Evolutionary conservation across 37 sponge, comb jelly and placozoan species (phyloP).

Genomic region (Spongilla lacustris): DNA sequence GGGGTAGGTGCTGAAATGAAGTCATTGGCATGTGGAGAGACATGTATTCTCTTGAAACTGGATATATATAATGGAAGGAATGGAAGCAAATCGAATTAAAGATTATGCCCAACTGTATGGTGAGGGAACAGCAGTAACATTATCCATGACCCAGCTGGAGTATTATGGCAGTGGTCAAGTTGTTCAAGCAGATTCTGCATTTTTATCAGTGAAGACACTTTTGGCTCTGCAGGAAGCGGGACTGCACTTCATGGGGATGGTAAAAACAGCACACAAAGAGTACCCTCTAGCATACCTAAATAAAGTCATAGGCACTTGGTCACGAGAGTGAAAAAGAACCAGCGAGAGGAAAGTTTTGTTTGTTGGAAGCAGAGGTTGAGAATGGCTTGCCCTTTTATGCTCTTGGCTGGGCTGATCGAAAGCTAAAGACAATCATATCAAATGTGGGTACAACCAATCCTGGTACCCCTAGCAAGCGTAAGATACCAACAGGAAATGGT

Average conservation of each 20-base stretch:
- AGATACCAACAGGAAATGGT: neutral
- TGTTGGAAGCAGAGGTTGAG: slow-evolving; percentile 1
- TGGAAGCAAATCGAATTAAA: neutral
- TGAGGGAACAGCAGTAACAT: neutral
- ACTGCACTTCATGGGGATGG: neutral
- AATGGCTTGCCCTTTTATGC: neutral
- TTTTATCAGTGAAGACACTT: neutral
- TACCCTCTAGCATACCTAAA: neutral
- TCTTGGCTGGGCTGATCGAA: slow-evolving; percentile 1
- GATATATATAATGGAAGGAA: neutral
- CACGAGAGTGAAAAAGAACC: neutral
- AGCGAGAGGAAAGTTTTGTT: neutral
- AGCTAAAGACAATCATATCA: neutral
- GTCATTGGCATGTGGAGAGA: neutral
- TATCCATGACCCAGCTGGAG: neutral
- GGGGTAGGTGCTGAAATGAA: neutral
- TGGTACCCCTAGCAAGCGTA: slow-evolving; percentile 1
- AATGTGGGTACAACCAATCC: slow-evolving; percentile 1
- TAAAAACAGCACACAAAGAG: slow-evolving; percentile 1
- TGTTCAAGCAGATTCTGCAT: neutral
- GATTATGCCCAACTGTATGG: neutral
- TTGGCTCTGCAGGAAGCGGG: neutral
- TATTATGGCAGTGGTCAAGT: neutral
- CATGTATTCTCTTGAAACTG: neutral
- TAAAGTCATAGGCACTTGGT: neutral